These are phyloP conservation scores for Papilio dardanus DNA, from an alignment of 1,140 invertebrate species.

Conservation along the genomic window DNA sequence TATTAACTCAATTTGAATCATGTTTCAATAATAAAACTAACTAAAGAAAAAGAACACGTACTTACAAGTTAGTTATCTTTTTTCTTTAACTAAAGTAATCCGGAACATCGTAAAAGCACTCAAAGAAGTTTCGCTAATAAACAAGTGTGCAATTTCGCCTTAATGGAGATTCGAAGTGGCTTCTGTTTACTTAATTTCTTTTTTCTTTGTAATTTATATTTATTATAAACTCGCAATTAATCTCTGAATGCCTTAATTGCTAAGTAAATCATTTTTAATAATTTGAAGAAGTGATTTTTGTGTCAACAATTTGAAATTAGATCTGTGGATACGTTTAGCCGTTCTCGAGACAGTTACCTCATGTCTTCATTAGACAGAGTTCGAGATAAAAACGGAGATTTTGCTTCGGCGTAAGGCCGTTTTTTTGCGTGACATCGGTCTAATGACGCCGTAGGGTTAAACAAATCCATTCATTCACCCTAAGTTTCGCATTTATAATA, in stretches of 20 bases:
- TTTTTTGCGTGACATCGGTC: no score
- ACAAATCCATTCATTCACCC: no score
- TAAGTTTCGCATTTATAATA: no score
- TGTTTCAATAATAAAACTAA: neutral
- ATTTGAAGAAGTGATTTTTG: no score
- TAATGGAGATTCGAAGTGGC: constrained; percentile 20
- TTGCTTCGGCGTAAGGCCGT: no score
- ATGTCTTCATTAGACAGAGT: no score
- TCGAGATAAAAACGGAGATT: no score
- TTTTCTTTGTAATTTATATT: neutral
- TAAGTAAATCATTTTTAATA: neutral
- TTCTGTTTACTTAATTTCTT: constrained; percentile 4
- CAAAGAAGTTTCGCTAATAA: constrained; percentile 11
- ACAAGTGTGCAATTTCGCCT: constrained; percentile 19
- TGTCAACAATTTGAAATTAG: no score
- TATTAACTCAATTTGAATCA: neutral
- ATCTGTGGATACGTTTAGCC: no score
- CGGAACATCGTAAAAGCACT: neutral
- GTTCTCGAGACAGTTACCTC: no score
- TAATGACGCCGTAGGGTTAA: no score
- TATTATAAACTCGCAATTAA: neutral
- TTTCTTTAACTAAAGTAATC: constrained; percentile 4
- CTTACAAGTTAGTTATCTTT: neutral
- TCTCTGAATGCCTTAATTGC: neutral
- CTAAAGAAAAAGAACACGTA: neutral